Conservation (phyloP, 2,888 invertebrate species). For the Monochamus alternatus region DNA sequence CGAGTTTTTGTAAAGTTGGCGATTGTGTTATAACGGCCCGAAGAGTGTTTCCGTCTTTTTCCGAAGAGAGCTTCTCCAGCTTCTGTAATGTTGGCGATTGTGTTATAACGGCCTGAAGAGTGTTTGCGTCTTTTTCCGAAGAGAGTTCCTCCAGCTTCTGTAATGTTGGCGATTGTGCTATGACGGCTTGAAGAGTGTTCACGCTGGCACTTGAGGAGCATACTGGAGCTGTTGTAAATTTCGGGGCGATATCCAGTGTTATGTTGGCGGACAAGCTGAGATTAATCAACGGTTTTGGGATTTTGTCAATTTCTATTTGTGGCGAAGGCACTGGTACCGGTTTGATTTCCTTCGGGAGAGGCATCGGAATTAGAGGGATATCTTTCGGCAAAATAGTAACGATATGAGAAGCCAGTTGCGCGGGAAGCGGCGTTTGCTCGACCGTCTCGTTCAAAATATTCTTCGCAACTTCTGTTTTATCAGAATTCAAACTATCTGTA, state of each 20-base stretch:
- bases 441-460: not conserved
- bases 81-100: constrained; percentile 34
- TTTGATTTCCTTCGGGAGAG: constrained; percentile 6
- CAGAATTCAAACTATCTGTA: not conserved
- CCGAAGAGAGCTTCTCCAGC: not conserved
- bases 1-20: too few relatives aligned
- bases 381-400: constrained; percentile 44
- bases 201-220: constrained; percentile 17
- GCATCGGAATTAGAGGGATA: constrained; percentile 53
- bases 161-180: constrained; percentile 42
- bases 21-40: too few relatives aligned
- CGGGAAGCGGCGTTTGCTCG: not conserved
- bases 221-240: constrained; percentile 33
- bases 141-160: constrained; percentile 37
- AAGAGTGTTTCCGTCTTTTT: not conserved
- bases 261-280: constrained; percentile 49
- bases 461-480: not conserved
- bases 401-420: constrained; percentile 1
- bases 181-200: constrained; percentile 8
- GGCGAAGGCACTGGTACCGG: constrained; percentile 30
- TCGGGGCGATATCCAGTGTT: constrained; percentile 48
- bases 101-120: constrained; percentile 28
- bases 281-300: constrained; percentile 47
- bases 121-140: constrained; percentile 1
- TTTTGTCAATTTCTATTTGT: constrained; percentile 46